Evolutionary conservation across 1,140 invertebrate genomes (phyloP), one percentile per base, ranked within the genome.

Genomic region (Orius insidiosus): DNA sequence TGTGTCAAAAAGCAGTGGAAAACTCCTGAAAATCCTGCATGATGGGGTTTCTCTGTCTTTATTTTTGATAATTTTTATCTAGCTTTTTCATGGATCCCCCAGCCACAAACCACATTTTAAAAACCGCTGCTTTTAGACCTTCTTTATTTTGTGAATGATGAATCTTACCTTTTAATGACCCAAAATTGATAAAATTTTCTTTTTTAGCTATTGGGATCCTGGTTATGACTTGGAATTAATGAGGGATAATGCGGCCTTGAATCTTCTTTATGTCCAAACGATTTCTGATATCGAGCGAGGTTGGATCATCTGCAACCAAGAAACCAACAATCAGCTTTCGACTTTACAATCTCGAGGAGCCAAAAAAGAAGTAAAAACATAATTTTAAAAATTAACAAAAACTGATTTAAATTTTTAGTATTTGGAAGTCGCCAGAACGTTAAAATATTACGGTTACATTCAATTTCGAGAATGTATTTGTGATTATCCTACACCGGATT

Each of bases 391-490:
- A 11, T 40, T 15, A 40, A 40, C 5, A 38, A n/a, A n/a, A 33
- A 33, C n/a, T 15, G 35, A 15, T 36, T 36, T 36, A 36, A 4
- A 8, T 53, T 71, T 72, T 36, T 64, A 88, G 82, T 95, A 88
- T 62, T 65, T 96, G 48, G 75, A 86, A 54, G 56, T 86, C 50
- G 83, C 79, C 5, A 69, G 79, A 49, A 78, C 72, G 30, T 62
- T 90, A 45, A 85, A 85, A 54, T 87, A 83, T 59, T 96, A 96
- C 62, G 85, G 88, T 5, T 85, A 80, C 57, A 68, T 92, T 46
- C 82, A 90, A 54, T 90, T 90, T 54, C 70, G 74, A 49, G 68
- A 71, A 38, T 85, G 82, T 58, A 59, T 66, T 14, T 78, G 77
- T 59, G 83, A 90, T 66, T 88, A 84, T 67, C 85, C 85, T 0